Evolutionary conservation across 2,113 vertebrate genomes (phyloP).

Genomic region (Catagonus wagneri): DNA sequence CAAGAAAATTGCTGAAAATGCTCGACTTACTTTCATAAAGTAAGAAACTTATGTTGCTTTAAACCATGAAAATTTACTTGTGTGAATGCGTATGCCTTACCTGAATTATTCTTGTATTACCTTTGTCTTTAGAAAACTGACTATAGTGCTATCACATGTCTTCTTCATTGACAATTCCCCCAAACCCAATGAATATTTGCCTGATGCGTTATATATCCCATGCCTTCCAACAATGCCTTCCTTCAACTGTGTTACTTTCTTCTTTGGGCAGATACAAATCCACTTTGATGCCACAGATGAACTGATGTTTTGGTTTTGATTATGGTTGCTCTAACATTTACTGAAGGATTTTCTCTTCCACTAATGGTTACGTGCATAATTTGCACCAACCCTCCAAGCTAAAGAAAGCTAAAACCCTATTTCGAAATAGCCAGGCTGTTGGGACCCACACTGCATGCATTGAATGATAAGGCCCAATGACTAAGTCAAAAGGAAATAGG

Average conservation of each 20-base stretch:
- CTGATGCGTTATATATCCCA: not conserved
- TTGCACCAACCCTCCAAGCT: not conserved
- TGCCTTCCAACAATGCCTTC: too few species aligned
- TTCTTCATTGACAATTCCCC: not conserved
- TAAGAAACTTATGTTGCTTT: not conserved
- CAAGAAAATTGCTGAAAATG: not conserved
- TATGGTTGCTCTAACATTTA: not conserved
- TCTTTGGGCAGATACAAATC: not conserved
- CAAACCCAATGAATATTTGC: not conserved
- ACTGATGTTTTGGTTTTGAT: not conserved
- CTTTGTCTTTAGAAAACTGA: not conserved
- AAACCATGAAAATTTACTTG: not conserved
- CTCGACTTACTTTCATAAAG: not conserved
- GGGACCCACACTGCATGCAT: too few species aligned
- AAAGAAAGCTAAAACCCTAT: not conserved
- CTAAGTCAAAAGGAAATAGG: not conserved
- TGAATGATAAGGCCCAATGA: not conserved
- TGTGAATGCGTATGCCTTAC: not conserved
- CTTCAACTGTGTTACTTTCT: not conserved
- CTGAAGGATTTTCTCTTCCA: not conserved
- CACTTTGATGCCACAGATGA: not conserved
- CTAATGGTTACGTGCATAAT: not conserved
- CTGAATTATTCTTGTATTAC: not conserved
- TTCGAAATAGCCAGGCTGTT: too few species aligned
- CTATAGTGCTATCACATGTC: not conserved